These are phyloP conservation scores for Tetragonula clypearis DNA, from an alignment of 1,140 invertebrate genomes.

Conservation along the genomic window DNA sequence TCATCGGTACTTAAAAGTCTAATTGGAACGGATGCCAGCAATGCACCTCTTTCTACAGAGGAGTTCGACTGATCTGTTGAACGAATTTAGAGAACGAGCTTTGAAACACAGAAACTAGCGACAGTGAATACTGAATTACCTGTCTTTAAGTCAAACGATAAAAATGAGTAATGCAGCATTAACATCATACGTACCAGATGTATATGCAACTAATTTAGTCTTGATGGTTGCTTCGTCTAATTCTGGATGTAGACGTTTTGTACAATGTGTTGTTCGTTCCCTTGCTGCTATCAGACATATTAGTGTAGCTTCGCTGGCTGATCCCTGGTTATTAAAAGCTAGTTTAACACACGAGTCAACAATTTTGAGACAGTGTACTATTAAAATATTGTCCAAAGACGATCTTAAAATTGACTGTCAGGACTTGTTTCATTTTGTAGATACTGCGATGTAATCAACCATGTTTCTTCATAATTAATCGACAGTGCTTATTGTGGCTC, in stretches of 20 bases:
- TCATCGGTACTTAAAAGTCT: too few relatives aligned
- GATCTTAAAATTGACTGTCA: neutral
- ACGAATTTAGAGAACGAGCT: neutral
- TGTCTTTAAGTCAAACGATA: conserved; percentile 55
- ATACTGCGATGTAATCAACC: fast-evolving
- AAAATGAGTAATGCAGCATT: neutral
- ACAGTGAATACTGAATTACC: neutral
- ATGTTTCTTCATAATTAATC: neutral
- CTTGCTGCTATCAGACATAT: conserved; percentile 92
- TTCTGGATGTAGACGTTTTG: too few relatives aligned
- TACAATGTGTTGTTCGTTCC: conserved; percentile 87
- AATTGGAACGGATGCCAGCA: too few relatives aligned
- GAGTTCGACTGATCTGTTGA: conserved; percentile 87
- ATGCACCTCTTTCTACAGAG: too few relatives aligned
- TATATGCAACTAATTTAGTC: conserved; percentile 92
- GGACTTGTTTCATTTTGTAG: neutral
- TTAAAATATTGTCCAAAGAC: neutral
- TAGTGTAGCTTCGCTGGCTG: conserved; percentile 95
- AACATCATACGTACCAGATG: conserved; percentile 84
- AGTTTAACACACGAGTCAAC: neutral
- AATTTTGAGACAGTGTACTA: neutral
- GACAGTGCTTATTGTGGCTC: conserved; percentile 39
- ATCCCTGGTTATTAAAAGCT: conserved; percentile 85
- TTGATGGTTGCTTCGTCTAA: conserved; percentile 86
- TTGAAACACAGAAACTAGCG: too few relatives aligned